These are phyloP conservation scores for Arctia plantaginis DNA, from an alignment of 2,888 invertebrate genomes.

Conservation along the genomic window DNA sequence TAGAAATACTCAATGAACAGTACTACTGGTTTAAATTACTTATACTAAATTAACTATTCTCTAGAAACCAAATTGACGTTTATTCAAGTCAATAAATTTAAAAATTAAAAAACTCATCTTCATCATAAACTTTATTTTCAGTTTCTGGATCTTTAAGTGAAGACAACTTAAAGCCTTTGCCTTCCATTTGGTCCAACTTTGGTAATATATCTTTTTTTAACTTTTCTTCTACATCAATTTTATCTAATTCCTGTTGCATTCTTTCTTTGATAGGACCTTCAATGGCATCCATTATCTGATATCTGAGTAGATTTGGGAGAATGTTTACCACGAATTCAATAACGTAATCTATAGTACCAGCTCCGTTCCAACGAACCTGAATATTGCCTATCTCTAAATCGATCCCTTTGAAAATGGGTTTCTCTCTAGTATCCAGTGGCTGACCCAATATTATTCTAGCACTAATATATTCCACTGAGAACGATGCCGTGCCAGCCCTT, in stretches of 20 bases:
- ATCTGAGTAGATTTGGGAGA: constrained; percentile 93
- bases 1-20: background rate
- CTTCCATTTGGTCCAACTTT: constrained; percentile 88
- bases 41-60: background rate
- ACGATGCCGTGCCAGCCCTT: constrained; percentile 90
- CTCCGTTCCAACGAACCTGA: constrained; percentile 93
- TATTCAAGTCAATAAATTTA: constrained; percentile 40
- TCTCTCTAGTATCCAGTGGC: constrained; percentile 91
- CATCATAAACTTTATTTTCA: constrained; percentile 66
- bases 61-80: background rate
- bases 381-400: constrained; percentile 94
- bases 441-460: constrained; percentile 90
- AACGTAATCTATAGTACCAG: constrained; percentile 94
- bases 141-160: constrained; percentile 61
- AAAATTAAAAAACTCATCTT: constrained; percentile 83
- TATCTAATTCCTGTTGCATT: constrained; percentile 91
- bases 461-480: constrained; percentile 92
- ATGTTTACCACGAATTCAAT: constrained; percentile 93
- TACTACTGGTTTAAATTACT: background rate
- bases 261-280: constrained; percentile 92
- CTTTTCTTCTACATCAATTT: constrained; percentile 90
- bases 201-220: constrained; percentile 90
- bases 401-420: constrained; percentile 90
- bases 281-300: constrained; percentile 94
- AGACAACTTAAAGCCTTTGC: constrained; percentile 78